Evolutionary conservation across 2,797 vertebrate genomes (phyloP), one percentile per base, ranked within the genome.

Genomic region (Lacerta bilineata): DNA sequence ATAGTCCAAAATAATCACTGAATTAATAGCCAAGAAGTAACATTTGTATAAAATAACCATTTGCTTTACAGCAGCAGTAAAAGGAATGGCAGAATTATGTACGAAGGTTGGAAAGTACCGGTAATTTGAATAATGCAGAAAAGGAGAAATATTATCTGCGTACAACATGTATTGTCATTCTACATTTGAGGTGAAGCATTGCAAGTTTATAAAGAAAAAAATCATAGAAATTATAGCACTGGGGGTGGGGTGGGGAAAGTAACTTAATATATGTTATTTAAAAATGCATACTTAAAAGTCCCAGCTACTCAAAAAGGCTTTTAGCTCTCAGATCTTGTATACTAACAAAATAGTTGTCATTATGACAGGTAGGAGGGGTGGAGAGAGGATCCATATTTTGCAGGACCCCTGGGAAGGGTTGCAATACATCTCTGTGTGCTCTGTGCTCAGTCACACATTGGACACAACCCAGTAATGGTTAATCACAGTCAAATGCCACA

Each of bases 1-100:
- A 95, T 96, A 95, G 95, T 96, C 95, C 93, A 95, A 97, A 97
- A 96, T 95, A 97, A 97, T 93, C 93, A 93, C 95, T 95, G 95
- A 95, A 97, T 97, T 97, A 97, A 97, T 96, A 97, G 95, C 90
- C 92, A 96, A 94, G 93, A 96, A 95, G 96, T 96, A 97, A 97
- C 95, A 95, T 96, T 97, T 96, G 95, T 96, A 95, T 96, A 96
- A 96, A 96, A 96, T 95, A 97, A 95, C 93, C 95, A 96, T 97
- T 97, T 97, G 92, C 93, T 97, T 97, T 97, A 97, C 93, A 94
- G 94, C 95, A 91, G 95, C 95, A 96, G 96, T 97, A 97, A 97
- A 97, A 93, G 92, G 96, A 97, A 97, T 96, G 95, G 95, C 91
- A 96, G 97, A 97, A 96, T 96, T 96, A 97, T 95, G 95, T 96